These are phyloP conservation scores for Flexamia atlantica DNA, from an alignment of 2,888 invertebrate genomes.

Conservation along the genomic window DNA sequence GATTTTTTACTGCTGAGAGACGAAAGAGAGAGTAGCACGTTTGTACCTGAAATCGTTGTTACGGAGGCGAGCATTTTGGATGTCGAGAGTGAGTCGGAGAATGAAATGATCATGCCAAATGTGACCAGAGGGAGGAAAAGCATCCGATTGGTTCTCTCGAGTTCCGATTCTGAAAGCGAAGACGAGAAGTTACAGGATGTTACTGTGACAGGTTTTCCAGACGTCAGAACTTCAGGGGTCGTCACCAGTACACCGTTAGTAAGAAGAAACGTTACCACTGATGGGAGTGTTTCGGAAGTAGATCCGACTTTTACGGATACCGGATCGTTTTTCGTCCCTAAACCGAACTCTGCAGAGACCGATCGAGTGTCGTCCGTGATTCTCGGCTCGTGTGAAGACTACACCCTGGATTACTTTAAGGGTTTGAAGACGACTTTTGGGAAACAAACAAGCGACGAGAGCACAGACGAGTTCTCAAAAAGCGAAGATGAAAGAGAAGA, in stretches of 20 bases:
- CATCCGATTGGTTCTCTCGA: constrained; percentile 44
- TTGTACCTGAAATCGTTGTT: constrained; percentile 68
- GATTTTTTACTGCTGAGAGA: constrained; percentile 24
- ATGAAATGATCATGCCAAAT: constrained; percentile 15
- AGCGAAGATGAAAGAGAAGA: constrained; percentile 60
- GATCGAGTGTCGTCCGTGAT: constrained; percentile 78
- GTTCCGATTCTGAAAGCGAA: constrained; percentile 45
- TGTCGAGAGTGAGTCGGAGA: constrained; percentile 63
- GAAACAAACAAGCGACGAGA: constrained; percentile 60
- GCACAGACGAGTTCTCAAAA: constrained; percentile 54
- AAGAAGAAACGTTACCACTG: background rate
- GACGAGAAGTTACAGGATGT: background rate
- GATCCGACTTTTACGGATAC: constrained; percentile 20
- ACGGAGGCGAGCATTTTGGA: constrained; percentile 67
- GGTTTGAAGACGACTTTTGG: constrained; percentile 76
- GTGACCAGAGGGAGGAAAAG: constrained; percentile 8
- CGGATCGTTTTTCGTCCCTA: constrained; percentile 33
- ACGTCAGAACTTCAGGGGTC: background rate
- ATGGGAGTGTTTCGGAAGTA: background rate
- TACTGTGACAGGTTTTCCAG: background rate
- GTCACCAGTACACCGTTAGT: constrained; percentile 6
- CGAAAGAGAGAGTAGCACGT: constrained; percentile 28
- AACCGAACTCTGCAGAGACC: background rate
- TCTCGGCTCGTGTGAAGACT: constrained; percentile 79
- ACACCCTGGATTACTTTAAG: constrained; percentile 77